Base-by-base conservation (phyloP, 2,888 invertebrate species). In the Pemphredon lugubris region DNA sequence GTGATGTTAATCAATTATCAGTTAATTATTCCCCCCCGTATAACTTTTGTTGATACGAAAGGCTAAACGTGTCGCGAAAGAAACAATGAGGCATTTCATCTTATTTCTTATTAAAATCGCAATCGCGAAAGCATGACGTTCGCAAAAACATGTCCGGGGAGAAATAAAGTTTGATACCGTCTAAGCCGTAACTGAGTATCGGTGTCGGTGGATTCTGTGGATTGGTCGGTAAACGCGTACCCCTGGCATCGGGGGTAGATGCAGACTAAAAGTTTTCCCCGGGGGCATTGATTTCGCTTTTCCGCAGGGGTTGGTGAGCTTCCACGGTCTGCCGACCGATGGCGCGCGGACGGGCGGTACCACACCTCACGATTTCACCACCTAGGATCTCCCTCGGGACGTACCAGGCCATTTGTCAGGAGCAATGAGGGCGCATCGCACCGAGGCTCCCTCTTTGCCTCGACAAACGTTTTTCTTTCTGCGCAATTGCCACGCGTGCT, bases 201-300 rank as follows among this genome's bases (percentile, higher is more conserved):
- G 54, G 44, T 40, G 57, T 18, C 14, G 34, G 20, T 11, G n/a
- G 23, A 9, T 37, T 1, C 26, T 51, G 30, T 18, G 26, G 59
- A 61, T 50, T 68, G 34, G 79, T 79, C 79, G 79, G 79, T 79
- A 79, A 79, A 64, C 51, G 39, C 23, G 34, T 20, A 5, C 30
- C 16, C 14, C 13, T 7, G 26, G 26, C 57, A 54, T 14, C 58
- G 50, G 37, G 53, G 42, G 47, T 54, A 58, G 60, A 48, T 23
- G 61, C 44, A 26, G 16, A n/a, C n/a, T n/a, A n/a, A 59, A 64
- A 60, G 74, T 63, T 73, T 68, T 77, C 74, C 75, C 45, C 57
- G 65, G n/a, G 73, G 67, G 64, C 59, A 71, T 72, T 51, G 75
- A 65, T 79, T 75, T 39, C 66, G 54, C 69, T 57, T 69, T 61